Conservation (phyloP, 2,888 invertebrate species). For the Melipona beecheii region DNA sequence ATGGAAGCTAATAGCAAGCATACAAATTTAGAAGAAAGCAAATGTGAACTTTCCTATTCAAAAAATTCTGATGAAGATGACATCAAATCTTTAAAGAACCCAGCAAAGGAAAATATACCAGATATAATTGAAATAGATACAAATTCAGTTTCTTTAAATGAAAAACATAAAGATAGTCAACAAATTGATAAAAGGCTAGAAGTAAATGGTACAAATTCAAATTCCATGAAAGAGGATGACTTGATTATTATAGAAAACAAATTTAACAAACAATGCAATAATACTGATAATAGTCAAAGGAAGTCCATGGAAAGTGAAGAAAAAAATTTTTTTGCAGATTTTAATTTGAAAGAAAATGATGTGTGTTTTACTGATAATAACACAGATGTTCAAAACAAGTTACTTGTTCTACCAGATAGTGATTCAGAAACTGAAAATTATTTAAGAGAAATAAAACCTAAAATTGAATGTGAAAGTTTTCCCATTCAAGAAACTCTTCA, state of each 20-base stretch:
- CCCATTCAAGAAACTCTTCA: slow-evolving; percentile 87
- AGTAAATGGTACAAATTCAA: slow-evolving; percentile 67
- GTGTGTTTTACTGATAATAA: slow-evolving; percentile 63
- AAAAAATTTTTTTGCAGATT: slow-evolving; percentile 29
- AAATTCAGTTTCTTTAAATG: slow-evolving; percentile 3
- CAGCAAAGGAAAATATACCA: background rate
- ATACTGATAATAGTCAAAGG: slow-evolving; percentile 69
- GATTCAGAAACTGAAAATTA: slow-evolving; percentile 88
- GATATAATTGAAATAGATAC: slow-evolving; percentile 50
- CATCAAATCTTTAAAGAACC: background rate
- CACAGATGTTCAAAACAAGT: slow-evolving; percentile 80
- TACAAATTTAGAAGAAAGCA: slow-evolving; percentile 11
- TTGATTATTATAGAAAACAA: slow-evolving; percentile 67
- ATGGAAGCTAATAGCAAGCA: slow-evolving; percentile 61
- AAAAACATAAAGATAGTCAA: slow-evolving; percentile 23
- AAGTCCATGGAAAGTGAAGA: slow-evolving; percentile 65
- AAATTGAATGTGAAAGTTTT: slow-evolving; percentile 86
- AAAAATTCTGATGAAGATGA: background rate
- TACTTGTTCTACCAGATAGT: slow-evolving; percentile 88
- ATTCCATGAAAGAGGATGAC: slow-evolving; percentile 78
- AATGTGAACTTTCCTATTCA: background rate
- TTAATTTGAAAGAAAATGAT: slow-evolving; percentile 37
- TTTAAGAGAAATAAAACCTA: slow-evolving; percentile 86
- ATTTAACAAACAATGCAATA: slow-evolving; percentile 56
- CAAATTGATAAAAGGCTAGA: slow-evolving; percentile 34